Evolutionary conservation across 2,113 vertebrate species (phyloP).

Genomic region (Marcusenius ussheri): DNA sequence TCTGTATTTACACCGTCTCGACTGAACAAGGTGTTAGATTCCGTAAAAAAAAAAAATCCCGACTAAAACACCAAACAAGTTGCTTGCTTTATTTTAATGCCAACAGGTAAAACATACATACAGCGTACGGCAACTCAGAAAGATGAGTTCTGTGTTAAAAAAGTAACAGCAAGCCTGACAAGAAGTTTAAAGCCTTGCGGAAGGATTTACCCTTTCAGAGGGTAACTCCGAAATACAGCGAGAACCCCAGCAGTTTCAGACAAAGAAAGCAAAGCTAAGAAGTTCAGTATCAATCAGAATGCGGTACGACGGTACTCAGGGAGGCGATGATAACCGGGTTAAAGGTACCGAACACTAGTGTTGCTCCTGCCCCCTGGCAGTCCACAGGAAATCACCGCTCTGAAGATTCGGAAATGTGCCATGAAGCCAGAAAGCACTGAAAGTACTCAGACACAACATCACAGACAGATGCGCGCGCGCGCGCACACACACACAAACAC

Average conservation of each 20-base stretch:
- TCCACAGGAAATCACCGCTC: neutral
- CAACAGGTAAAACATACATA: neutral
- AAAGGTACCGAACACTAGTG: neutral
- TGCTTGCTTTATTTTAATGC: neutral
- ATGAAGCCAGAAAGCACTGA: neutral
- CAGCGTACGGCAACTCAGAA: neutral
- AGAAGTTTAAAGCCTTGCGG: neutral
- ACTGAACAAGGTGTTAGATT: neutral
- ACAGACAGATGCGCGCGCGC: neutral
- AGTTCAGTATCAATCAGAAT: neutral
- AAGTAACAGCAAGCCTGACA: neutral
- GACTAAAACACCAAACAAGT: neutral
- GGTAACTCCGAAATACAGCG: neutral
- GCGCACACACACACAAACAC: neutral
- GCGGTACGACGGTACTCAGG: neutral
- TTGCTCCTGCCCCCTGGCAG: neutral
- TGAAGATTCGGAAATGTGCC: neutral
- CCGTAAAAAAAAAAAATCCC: neutral
- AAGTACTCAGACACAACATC: neutral
- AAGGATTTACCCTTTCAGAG: neutral
- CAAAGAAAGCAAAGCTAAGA: neutral
- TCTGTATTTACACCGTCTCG: neutral
- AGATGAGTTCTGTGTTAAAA: neutral
- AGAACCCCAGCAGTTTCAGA: neutral
- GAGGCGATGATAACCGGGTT: neutral